Percentiles rank a stretch among this genome's conserved stretches.
Conservation (phyloP, 1,140 invertebrate genomes). For the Ostrea edulis region DNA sequence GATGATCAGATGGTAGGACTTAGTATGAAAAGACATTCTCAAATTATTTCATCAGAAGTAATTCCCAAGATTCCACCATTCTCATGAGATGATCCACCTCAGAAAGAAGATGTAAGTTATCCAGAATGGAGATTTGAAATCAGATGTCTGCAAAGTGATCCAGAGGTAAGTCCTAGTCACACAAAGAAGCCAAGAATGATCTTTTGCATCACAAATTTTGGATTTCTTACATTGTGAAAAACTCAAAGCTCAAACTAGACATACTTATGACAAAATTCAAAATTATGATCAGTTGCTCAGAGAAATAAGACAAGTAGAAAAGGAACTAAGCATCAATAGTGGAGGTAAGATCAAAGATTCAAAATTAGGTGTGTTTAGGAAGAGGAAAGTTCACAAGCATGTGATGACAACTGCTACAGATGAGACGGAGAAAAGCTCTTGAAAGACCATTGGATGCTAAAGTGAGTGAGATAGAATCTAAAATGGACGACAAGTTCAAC, state of each 20-base stretch:
- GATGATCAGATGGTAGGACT: no score
- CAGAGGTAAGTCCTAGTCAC: not conserved
- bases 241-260: not conserved
- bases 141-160: not conserved
- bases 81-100: slow-evolving; percentile 1
- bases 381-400: no score
- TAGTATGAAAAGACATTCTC: no score
- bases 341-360: no score
- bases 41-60: no score
- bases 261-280: slow-evolving; percentile 37
- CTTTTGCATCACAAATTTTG: no score
- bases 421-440: slow-evolving; percentile 27
- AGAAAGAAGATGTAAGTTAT: no score
- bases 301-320: not conserved
- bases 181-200: slow-evolving; percentile 22
- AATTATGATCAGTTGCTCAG: slow-evolving; percentile 34
- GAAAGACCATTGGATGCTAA: not conserved
- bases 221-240: not conserved
- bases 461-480: not conserved
- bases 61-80: slow-evolving; percentile 8
- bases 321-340: no score
- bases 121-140: not conserved
- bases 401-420: not conserved
- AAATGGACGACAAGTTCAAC: not conserved
- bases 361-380: no score